Evolutionary conservation across 2,113 vertebrate genomes (phyloP).

Genomic region (Nesoenas mayeri): DNA sequence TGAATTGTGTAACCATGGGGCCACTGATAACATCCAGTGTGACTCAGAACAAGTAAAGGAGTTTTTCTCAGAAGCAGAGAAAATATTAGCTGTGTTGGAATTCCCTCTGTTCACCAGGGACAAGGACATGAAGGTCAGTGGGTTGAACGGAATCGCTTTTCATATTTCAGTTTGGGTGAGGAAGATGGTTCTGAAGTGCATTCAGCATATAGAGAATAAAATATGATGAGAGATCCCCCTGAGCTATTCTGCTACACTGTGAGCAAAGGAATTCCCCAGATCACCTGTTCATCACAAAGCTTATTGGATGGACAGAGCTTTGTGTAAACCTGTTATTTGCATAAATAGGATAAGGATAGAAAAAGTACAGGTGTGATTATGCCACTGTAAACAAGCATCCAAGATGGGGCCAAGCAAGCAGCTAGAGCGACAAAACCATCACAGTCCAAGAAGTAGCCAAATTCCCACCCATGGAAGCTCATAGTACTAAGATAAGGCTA

Average conservation of each 20-base stretch:
- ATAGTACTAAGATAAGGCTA: neutral
- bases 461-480: neutral
- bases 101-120: neutral
- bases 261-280: neutral
- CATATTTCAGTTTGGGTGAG: neutral
- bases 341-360: neutral
- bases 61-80: neutral
- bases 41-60: slow-evolving; percentile 8
- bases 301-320: neutral
- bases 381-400: neutral
- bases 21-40: neutral
- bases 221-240: neutral
- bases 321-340: neutral
- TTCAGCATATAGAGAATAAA: neutral
- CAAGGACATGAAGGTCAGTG: neutral
- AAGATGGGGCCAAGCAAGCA: neutral
- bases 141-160: neutral
- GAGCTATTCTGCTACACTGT: neutral
- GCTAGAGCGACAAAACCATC: neutral
- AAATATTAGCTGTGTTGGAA: neutral
- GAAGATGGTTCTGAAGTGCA: neutral
- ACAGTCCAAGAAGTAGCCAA: neutral
- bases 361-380: neutral
- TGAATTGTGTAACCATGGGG: neutral
- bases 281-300: neutral